Evolutionary conservation across 2,797 vertebrate genomes (phyloP), one percentile per base, ranked within the genome.

Genomic region (Lithobates pipiens): DNA sequence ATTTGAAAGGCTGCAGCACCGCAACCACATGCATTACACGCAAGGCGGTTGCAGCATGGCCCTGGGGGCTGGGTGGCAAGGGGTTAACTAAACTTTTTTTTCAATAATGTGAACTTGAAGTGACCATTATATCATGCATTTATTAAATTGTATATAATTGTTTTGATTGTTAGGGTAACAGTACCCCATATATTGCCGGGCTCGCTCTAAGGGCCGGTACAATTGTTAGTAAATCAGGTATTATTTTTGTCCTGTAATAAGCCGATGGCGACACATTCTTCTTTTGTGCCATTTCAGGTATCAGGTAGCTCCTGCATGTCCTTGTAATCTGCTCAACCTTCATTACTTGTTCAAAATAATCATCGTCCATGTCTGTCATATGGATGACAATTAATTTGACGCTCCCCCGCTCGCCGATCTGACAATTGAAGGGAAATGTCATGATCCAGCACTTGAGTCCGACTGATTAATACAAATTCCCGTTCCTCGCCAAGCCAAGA

Each of bases 381-480:
- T 54, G 54, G 79, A 50, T 82, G 85, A 86, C 85, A 86, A 86
- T 82, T 86, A 86, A 86, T 86, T 82, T 70, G 69, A 44, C 61
- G n/a, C 63, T 71, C 69, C 78, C 75, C 77, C 27, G 32, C 65
- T 54, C 44, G 69, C 72, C 78, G 29, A 63, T 72, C 44, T 61
- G 81, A 77, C 61, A 77, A 77, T 32, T 82, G 80, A 82, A 86
- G 75, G 77, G 73, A 81, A 71, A 44, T 73, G 85, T 34, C 74
- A 86, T 86, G 77, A 82, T 86, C 79, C 68, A 80, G 42, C 68
- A 86, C 85, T 86, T 76, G 54, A 86, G 74, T 82, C 85, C 67
- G 72, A 82, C 69, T 86, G 85, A 86, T 86, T 86, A 86, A 86
- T 82, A 82, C 74, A 70, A 82, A 76, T 86, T 82, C 70, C 39